A percentile compares a stretch with the other conserved stretches of the same genome.
Evolutionary conservation across 2,797 vertebrate species (phyloP).

Genomic region (Hephaestus fuliginosus): DNA sequence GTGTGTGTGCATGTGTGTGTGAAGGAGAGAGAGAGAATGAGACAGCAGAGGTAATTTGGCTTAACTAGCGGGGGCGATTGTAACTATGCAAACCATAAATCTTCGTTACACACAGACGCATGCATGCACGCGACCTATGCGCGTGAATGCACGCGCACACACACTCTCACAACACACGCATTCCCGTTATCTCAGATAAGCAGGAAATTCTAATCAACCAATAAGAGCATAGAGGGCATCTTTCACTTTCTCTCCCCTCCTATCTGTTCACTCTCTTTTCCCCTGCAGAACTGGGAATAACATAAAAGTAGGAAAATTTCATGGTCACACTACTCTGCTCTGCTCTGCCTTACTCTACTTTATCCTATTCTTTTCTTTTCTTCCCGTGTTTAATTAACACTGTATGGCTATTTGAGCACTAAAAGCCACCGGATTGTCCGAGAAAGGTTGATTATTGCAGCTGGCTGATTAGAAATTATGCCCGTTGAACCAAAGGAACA

Average conservation of each 20-base stretch:
- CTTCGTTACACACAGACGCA: constrained; percentile 35
- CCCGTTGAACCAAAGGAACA: constrained; percentile 62
- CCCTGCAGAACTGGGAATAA: constrained; percentile 19
- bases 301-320: constrained; percentile 32
- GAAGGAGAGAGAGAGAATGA: constrained; percentile 31
- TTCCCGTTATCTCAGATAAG: constrained; percentile 71
- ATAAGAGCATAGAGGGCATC: constrained; percentile 58
- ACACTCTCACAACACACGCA: constrained; percentile 40
- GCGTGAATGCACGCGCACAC: neutral
- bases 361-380: constrained; percentile 32
- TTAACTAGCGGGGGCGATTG: constrained; percentile 59
- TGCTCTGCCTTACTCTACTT: neutral
- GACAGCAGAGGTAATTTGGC: constrained; percentile 71
- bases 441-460: constrained; percentile 70
- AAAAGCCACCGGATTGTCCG: constrained; percentile 55
- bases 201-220: constrained; percentile 70
- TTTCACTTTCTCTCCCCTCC: constrained; percentile 28
- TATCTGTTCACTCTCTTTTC: constrained; percentile 19
- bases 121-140: neutral
- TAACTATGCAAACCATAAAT: constrained; percentile 68
- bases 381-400: constrained; percentile 62
- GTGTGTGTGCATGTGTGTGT: constrained; percentile 6
- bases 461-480: constrained; percentile 70
- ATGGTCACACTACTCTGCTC: neutral
- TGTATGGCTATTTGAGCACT: constrained; percentile 58